Base-by-base conservation (phyloP, 2,113 vertebrate species). In the Noctilio leporinus region DNA sequence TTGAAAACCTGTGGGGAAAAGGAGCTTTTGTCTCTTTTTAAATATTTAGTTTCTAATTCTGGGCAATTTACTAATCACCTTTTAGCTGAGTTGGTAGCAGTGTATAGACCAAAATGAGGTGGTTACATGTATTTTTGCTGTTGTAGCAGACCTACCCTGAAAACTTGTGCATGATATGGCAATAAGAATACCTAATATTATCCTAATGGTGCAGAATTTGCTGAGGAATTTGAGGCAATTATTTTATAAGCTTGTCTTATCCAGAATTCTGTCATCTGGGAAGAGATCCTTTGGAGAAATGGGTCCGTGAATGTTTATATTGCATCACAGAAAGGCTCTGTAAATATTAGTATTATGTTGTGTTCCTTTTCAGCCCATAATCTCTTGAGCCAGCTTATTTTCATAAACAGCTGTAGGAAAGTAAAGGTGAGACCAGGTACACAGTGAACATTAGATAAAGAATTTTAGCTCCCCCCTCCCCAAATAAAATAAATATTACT, bases 401-500 rank as follows among this genome's bases (percentile, higher is more conserved):
- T 78, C 67, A 80, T 51, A 95, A 97, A 87, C 62, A 96, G 28
- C 53, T 93, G 57, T 38, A 96, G 51, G 14, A 86, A 94, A 97
- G 22, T 77, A 12, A 72, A 55, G 3, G 0, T 90, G 81, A 96
- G 49, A 22, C 1, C 0, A 47, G 33, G 77, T 93, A 76, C 43
- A 55, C 9, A 38, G 2, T 89, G 93, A 64, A 95, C 97, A 91
- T 94, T 69, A 96, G 62, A 83, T 94, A 93, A 97, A 92, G 64
- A 65, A 87, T 70, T 93, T 19, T 0, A 9, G 67, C 69, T 35
- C 1, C 0, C 64, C 94, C 62, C 93, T 57, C 93, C 6, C n/a
- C 6, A 95, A 92, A 95, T 97, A 97, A 97, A 97, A 96, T 70
- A 97, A 86, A 93, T 80, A 33, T 88, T 97, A 94, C 92, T 97